Base-by-base conservation (phyloP, 1,140 invertebrate genomes). In the Apis cerana region DNA sequence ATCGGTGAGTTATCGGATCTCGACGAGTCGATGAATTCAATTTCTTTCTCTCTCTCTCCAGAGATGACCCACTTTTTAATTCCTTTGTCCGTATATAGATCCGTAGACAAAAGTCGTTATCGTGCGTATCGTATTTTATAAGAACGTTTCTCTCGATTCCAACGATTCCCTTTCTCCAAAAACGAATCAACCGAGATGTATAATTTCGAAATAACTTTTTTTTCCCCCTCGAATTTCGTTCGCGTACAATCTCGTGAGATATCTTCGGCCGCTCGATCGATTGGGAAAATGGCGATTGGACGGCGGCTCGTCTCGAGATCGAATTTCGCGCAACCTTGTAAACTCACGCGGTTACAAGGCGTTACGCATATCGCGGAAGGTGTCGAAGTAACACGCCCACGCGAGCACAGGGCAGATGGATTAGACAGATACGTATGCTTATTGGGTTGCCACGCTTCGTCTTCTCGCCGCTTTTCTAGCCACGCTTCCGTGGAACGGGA, bases 271-370 rank as follows among this genome's bases (percentile, higher is more conserved):
- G n/a, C n/a, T n/a, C n/a, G n/a, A n/a, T n/a, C n/a, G n/a, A n/a
- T n/a, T n/a, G 33, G 56, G 75, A 59, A 58, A 74, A 21, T 43
- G 21, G 52, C 19, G 54, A 58, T 15, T 33, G 15, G 48, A 52
- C 43, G 58, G 12, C n/a, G n/a, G 67, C 78, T 15, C 68, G 58
- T 62, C 58, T 54, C 65, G 7, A 77, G 86, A 88, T 88, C 86
- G 87, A 88, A 88, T 88, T 88, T 17, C 86, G 76, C 76, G 71
- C 79, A 88, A 88, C 76, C 86, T 88, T 88, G 87, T 88, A 88
- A 88, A 88, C 52, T 75, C 72, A n/a, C n/a, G 71, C 67, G 72
- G 76, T 88, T 88, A 88, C 87, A 88, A 50, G 80, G 59, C 83
- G 86, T 88, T 88, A 83, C 68, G 85, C 86, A 80, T 88, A 88